These are phyloP conservation scores for Bos taurus DNA, from an alignment of 2,113 vertebrate species.

Conservation along the genomic window DNA sequence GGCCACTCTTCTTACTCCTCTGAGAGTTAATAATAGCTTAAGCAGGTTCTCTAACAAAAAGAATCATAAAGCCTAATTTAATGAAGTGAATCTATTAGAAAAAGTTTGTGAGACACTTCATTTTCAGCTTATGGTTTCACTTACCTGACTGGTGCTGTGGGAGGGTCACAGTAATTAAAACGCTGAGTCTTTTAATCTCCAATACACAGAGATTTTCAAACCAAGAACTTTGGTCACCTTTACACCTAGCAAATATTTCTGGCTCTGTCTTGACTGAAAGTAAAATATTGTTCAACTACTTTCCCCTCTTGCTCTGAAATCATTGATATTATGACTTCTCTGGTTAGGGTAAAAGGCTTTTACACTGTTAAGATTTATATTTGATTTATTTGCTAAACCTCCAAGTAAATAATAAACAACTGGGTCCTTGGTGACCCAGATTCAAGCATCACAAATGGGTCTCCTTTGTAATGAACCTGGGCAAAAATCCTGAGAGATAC, in stretches of 20 bases:
- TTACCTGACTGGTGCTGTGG: not conserved
- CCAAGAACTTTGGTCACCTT: not conserved
- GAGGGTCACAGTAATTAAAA: not conserved
- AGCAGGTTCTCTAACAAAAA: not conserved
- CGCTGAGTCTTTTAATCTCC: not conserved
- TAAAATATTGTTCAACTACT: not conserved
- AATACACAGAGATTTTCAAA: not conserved
- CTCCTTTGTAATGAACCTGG: not conserved
- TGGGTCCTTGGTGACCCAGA: slow-evolving; percentile 1
- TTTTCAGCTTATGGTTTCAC: not conserved
- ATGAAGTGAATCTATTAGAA: not conserved
- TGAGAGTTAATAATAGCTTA: not conserved
- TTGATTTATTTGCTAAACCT: slow-evolving; percentile 13
- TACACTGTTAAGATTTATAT: not conserved
- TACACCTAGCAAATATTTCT: not conserved
- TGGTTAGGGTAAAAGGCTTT: not conserved
- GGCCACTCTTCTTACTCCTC: not conserved
- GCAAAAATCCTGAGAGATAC: not conserved
- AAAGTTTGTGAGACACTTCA: not conserved
- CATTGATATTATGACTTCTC: not conserved
- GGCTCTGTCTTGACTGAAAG: not conserved
- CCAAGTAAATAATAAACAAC: not conserved
- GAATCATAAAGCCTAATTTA: not conserved
- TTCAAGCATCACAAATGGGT: not conserved
- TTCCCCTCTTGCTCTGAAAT: not conserved